These are phyloP conservation scores for Pristionchus fissidentatus DNA, from an alignment of 2,888 invertebrate genomes.

Conservation along the genomic window DNA sequence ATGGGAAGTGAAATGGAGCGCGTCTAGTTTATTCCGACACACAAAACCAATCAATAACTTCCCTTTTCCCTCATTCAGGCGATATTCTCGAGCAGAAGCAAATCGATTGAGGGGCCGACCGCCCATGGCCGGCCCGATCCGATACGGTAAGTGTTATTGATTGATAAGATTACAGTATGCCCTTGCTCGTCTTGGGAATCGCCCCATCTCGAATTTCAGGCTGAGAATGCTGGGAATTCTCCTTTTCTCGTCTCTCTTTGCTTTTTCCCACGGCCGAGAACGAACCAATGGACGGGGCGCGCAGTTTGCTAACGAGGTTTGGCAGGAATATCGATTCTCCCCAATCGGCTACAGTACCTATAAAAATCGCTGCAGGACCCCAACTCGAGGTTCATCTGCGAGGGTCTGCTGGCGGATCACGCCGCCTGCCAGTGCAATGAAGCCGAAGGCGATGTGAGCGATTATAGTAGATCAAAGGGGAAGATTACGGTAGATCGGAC, in stretches of 20 bases:
- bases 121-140: conserved; percentile 25
- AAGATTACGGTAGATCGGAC: background rate
- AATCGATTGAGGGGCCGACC: conserved; percentile 33
- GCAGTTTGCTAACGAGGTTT: conserved; percentile 38
- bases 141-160: conserved; percentile 5
- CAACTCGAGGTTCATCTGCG: conserved; percentile 58
- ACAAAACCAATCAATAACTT: conserved; percentile 30
- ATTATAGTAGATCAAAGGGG: background rate
- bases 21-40: background rate
- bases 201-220: background rate
- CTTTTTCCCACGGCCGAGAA: conserved; percentile 9
- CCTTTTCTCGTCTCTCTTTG: conserved; percentile 28
- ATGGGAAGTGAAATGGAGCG: conserved; percentile 28
- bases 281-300: conserved; percentile 1
- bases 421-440: conserved; percentile 72
- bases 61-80: conserved; percentile 4
- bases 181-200: too few species aligned
- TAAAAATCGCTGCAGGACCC: conserved; percentile 42
- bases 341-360: background rate
- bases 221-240: conserved; percentile 22
- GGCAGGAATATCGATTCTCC: background rate
- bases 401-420: conserved; percentile 68
- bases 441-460: conserved; percentile 53
- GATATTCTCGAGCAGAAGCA: conserved; percentile 28
- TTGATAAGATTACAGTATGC: background rate